Base-by-base conservation (phyloP, 1,140 invertebrate genomes). In the Calosoma granatense region DNA sequence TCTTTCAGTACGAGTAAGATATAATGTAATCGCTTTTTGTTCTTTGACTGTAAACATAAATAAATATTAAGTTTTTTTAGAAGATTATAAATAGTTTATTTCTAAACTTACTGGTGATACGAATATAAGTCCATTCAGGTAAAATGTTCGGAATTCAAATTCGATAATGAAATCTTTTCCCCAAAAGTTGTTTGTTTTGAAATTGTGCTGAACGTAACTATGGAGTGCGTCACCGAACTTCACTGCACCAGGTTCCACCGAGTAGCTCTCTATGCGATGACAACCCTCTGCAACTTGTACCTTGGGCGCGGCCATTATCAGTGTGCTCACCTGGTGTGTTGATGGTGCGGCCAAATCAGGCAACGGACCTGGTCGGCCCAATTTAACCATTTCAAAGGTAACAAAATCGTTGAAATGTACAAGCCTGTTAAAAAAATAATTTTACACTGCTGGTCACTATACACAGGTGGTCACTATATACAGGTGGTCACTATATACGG, bases 81-180 rank as follows among this genome's bases (percentile, higher is more conserved):
- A 17, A n/a, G 22, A n/a, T 14, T n/a, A 1, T 15, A 20, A 11
- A n/a, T 17, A 22, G 22, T 17, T 22, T 23, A 11, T n/a, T 11
- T 15, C 14, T 61, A 54, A 55, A 71, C 74, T 74, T 76, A 88
- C 86, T 11, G 84, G 81, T 36, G 88, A 78, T 2, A 92, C 74
- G 53, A 90, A 84, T 2, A 96, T 70, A 55, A 94, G 68, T 30
- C 92, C 92, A 65, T 92, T 85, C 0, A 83, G 81, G 71, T 92
- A 88, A 65, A 88, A 92, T 0, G 92, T 94, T 21, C 92, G 74
- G 65, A 95, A 90, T 62, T 90, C 83, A 61, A 95, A 85, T 54
- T 86, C 82, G 23, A 94, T 72, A 4, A 80, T 78, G 63, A 91
- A 92, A 64, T 84, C 81, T 58, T 81, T 81, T 57, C 81, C 78